A percentile compares a stretch with the other conserved stretches of the same genome.
Conservation (phyloP, 2,113 vertebrate genomes). For the Diadophis punctatus region DNA sequence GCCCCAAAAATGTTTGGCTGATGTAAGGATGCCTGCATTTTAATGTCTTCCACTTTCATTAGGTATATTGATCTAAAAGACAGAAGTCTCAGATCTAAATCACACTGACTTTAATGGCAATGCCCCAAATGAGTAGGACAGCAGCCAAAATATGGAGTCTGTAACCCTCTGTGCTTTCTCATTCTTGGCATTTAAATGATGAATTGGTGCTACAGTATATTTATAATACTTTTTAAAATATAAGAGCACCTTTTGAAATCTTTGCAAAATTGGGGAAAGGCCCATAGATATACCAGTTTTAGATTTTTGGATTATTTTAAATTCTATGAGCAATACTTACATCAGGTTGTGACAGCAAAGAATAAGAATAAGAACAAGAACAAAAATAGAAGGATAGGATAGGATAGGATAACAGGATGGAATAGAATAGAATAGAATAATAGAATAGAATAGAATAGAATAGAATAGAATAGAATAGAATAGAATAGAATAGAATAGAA, state of each 20-base stretch:
- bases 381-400: no score
- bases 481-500: no score
- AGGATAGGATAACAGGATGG: no score
- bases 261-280: neutral
- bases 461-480: no score
- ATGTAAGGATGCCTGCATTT: neutral
- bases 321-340: neutral
- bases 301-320: neutral
- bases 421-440: neutral
- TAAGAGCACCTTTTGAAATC: neutral
- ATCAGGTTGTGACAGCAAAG: neutral
- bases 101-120: neutral
- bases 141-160: neutral
- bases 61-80: neutral
- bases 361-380: neutral
- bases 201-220: neutral
- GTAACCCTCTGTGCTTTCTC: neutral
- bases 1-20: neutral
- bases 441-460: rapidly evolving
- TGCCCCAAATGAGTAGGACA: neutral
- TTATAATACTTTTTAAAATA: neutral
- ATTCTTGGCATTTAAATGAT: neutral
- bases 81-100: neutral
- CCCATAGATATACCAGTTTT: neutral
- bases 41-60: neutral